Percentiles rank a stretch among this genome's conserved stretches.
These are phyloP conservation scores for Corapipo altera DNA, from an alignment of 2,113 vertebrate species.

Conservation along the genomic window DNA sequence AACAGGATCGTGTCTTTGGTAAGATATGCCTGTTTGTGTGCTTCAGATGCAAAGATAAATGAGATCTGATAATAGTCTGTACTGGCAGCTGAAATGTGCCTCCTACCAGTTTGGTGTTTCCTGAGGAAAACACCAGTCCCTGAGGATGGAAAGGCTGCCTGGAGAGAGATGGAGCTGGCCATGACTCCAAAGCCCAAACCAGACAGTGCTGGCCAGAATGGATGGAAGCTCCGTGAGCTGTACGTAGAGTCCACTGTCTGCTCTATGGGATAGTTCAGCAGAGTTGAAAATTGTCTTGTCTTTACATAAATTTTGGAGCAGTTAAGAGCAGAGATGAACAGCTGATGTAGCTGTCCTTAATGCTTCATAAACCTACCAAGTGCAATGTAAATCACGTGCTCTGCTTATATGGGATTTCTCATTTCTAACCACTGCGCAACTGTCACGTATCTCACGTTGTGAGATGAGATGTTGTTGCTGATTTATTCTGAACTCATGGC, in stretches of 20 bases:
- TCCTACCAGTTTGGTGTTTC: neutral
- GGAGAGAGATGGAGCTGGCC: neutral
- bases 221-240: neutral
- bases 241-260: neutral
- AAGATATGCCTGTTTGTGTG: neutral
- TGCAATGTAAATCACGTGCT: neutral
- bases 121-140: neutral
- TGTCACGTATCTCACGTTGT: neutral
- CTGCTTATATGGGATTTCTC: neutral
- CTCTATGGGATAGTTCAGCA: neutral
- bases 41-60: neutral
- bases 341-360: neutral
- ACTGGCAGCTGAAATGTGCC: neutral
- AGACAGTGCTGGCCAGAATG: neutral
- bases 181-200: neutral
- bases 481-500: neutral
- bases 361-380: neutral
- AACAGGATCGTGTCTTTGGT: neutral
- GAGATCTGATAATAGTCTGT: neutral
- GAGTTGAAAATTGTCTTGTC: neutral
- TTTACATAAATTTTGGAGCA: neutral
- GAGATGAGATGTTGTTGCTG: neutral
- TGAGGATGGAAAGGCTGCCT: neutral
- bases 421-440: neutral
- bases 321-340: neutral